phyloP scores from a whole-genome alignment of 2,113 vertebrate genomes.

The Speoplatyrhinus poulsoni region DNA sequence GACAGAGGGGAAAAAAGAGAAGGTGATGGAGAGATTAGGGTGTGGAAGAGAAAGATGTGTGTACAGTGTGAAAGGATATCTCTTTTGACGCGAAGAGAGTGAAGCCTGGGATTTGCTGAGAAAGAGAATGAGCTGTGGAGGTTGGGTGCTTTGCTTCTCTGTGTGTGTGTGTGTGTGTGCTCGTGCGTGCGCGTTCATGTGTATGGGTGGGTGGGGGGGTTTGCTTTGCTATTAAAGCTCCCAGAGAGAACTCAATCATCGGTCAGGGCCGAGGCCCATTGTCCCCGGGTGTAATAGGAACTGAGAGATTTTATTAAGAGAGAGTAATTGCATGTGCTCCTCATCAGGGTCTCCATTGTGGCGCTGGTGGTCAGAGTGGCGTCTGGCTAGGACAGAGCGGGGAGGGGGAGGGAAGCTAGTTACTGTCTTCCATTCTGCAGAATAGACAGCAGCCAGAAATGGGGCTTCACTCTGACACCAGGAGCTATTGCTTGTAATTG shows the following conservation, averaged over 20 bases:
- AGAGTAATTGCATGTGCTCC: conserved; percentile 79
- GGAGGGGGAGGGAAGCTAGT: conserved; percentile 61
- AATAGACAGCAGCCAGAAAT: conserved; percentile 68
- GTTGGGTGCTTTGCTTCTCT: not conserved
- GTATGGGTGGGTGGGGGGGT: conserved; percentile 22
- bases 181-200: not conserved
- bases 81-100: conserved; percentile 12
- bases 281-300: conserved; percentile 78
- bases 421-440: conserved; percentile 69
- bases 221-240: conserved; percentile 65
- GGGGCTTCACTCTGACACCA: conserved; percentile 59
- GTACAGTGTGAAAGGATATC: conserved; percentile 22
- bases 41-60: not conserved
- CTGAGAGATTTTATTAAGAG: conserved; percentile 83
- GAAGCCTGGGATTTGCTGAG: conserved; percentile 9
- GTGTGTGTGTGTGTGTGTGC: not conserved
- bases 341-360: conserved; percentile 78
- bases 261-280: conserved; percentile 70
- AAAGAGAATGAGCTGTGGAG: not conserved
- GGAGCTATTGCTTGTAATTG: conserved; percentile 63
- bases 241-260: conserved; percentile 78
- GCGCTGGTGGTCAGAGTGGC: conserved; percentile 70
- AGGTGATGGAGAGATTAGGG: not conserved
- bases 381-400: conserved; percentile 64
- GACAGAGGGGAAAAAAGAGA: not conserved